phyloP scores from a whole-genome alignment of 2,888 invertebrate genomes.

The Hyppa rectilinea region DNA sequence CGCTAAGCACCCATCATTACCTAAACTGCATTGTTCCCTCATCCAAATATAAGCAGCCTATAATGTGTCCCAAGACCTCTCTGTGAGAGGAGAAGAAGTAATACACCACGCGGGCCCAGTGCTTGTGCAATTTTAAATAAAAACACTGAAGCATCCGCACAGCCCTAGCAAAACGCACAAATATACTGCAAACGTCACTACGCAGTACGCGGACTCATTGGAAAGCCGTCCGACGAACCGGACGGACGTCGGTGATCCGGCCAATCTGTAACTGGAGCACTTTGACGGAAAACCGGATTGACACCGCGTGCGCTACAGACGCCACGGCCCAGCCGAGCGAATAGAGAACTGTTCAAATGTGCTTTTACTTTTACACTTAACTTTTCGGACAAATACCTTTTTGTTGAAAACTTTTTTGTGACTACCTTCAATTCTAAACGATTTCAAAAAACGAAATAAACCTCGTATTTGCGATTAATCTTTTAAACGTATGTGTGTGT shows the following conservation, averaged over 20 bases:
- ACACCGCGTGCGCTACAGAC: slow-evolving; percentile 35
- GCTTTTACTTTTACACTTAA: slow-evolving; percentile 23
- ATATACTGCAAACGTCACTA: slow-evolving; percentile 23
- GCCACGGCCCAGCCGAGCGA: slow-evolving; percentile 14
- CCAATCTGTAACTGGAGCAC: slow-evolving; percentile 64
- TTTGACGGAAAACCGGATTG: slow-evolving; percentile 64
- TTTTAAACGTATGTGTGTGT: not conserved
- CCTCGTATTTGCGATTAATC: not conserved
- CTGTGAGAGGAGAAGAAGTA: not conserved
- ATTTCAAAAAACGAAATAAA: not conserved
- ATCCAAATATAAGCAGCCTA: not conserved
- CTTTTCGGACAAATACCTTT: slow-evolving; percentile 5
- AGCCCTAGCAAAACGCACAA: not conserved
- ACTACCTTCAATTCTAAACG: not conserved
- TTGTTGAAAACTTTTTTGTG: not conserved
- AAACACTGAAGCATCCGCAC: not conserved
- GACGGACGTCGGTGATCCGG: slow-evolving; percentile 45
- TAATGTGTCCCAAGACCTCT: not conserved
- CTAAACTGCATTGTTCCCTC: not conserved
- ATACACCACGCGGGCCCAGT: not conserved
- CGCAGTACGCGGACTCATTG: slow-evolving; percentile 54
- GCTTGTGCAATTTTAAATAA: not conserved
- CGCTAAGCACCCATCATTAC: not conserved
- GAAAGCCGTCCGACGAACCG: slow-evolving; percentile 57
- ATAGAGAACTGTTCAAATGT: slow-evolving; percentile 7